Conservation (phyloP, 2,888 invertebrate genomes). For the Rhagonycha fulva region DNA sequence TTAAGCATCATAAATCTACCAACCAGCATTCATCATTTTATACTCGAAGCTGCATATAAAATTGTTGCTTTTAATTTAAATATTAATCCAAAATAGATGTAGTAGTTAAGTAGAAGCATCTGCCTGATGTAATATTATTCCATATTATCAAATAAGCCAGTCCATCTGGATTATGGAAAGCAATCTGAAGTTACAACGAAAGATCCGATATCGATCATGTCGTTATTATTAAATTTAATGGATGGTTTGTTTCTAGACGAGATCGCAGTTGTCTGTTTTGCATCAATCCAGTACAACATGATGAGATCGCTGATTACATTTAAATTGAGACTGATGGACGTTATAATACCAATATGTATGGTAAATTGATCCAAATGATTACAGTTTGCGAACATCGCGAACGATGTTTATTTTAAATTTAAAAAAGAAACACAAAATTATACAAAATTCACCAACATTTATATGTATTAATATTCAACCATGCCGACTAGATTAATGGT, state of each 20-base stretch:
- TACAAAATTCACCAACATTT: not conserved
- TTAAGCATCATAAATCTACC: constrained; percentile 14
- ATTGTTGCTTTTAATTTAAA: not conserved
- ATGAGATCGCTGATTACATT: constrained; percentile 47
- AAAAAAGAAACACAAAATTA: not conserved
- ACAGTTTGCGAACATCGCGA: constrained; percentile 43
- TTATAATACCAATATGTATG: constrained; percentile 51
- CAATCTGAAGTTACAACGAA: constrained; percentile 18
- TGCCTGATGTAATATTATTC: not conserved
- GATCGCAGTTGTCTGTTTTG: constrained; percentile 31
- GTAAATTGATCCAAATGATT: constrained; percentile 42
- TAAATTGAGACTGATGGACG: constrained; percentile 51
- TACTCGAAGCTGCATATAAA: not conserved
- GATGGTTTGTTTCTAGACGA: constrained; percentile 32
- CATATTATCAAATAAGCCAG: not conserved
- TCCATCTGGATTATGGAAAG: constrained; percentile 16
- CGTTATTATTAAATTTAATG: constrained; percentile 32
- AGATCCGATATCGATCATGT: constrained; percentile 27
- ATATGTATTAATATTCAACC: not conserved
- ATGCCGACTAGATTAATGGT: constrained; percentile 6
- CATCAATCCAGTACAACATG: constrained; percentile 34
- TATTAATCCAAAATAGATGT: not conserved
- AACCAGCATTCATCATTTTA: not conserved
- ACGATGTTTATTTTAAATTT: constrained; percentile 34
- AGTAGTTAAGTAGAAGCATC: not conserved